Conservation (phyloP, 2,797 vertebrate species). For the Acanthurus lineatus region DNA sequence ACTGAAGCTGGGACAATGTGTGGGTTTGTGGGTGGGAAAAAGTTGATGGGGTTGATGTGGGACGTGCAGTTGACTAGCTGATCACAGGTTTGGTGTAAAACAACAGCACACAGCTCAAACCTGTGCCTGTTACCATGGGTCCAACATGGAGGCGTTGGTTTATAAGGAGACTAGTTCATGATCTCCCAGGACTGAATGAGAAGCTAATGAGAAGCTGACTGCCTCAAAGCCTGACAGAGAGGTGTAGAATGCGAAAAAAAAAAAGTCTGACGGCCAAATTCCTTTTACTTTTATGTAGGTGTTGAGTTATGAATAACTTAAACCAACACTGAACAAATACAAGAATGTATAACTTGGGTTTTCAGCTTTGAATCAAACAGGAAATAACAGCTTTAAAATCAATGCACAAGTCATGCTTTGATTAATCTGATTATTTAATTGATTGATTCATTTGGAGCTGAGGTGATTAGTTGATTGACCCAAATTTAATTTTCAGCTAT, state of each 20-base stretch:
- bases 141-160: not conserved
- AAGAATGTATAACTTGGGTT: not conserved
- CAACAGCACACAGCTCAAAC: not conserved
- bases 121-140: not conserved
- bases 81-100: not conserved
- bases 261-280: not conserved
- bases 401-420: not conserved
- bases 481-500: too few species aligned
- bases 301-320: not conserved
- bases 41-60: not conserved
- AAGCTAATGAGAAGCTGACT: not conserved
- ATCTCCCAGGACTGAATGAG: not conserved
- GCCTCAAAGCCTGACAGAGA: too few species aligned
- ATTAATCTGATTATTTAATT: not conserved
- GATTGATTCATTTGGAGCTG: not conserved
- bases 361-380: constrained; percentile 2
- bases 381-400: not conserved
- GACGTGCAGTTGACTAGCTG: not conserved
- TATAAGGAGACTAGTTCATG: not conserved
- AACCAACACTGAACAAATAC: not conserved
- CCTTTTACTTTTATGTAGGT: not conserved
- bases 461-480: not conserved
- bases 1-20: not conserved
- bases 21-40: not conserved
- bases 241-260: not conserved